Percentiles rank a stretch among this genome's conserved stretches.
Evolutionary conservation across 2,888 invertebrate genomes (phyloP).

Genomic region (Gasteruption jaculator): DNA sequence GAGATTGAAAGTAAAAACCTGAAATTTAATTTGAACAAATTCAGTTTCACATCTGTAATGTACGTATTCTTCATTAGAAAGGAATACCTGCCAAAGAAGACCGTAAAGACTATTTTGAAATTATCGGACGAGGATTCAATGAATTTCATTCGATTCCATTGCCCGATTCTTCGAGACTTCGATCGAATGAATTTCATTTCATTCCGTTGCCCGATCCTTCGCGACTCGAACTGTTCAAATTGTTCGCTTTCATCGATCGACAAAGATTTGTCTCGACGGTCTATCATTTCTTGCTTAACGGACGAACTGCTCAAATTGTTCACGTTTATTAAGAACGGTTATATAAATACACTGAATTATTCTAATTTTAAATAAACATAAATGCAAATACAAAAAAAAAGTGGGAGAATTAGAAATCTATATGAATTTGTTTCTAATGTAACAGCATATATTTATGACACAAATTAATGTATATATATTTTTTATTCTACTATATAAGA

Average conservation of each 20-base stretch:
- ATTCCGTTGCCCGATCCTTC: not conserved
- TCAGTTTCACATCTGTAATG: slow-evolving; percentile 19
- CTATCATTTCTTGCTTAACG: slow-evolving; percentile 23
- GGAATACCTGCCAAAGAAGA: slow-evolving; percentile 30
- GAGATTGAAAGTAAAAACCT: too few species aligned
- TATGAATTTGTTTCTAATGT: too few species aligned
- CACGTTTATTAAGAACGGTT: slow-evolving; percentile 25
- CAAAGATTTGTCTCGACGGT: not conserved
- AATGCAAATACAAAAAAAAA: slow-evolving; percentile 10
- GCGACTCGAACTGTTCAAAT: not conserved
- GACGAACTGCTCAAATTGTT: slow-evolving; percentile 37
- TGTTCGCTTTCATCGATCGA: not conserved
- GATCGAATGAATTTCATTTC: not conserved
- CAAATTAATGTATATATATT: slow-evolving; percentile 37
- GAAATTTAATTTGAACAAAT: too few species aligned
- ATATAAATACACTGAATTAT: slow-evolving; percentile 26
- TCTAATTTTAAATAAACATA: slow-evolving; percentile 18
- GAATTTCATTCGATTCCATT: too few species aligned
- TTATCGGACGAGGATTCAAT: not conserved
- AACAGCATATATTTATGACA: slow-evolving; percentile 42
- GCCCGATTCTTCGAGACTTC: not conserved
- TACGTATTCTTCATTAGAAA: slow-evolving; percentile 21
- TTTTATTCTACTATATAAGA: slow-evolving; percentile 8
- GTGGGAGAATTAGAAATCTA: too few species aligned
- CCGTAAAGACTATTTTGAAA: slow-evolving; percentile 10